Evolutionary conservation across 2,797 vertebrate species (phyloP), one percentile per base, ranked within the genome.

Genomic region (Pseudochaenichthys georgianus): DNA sequence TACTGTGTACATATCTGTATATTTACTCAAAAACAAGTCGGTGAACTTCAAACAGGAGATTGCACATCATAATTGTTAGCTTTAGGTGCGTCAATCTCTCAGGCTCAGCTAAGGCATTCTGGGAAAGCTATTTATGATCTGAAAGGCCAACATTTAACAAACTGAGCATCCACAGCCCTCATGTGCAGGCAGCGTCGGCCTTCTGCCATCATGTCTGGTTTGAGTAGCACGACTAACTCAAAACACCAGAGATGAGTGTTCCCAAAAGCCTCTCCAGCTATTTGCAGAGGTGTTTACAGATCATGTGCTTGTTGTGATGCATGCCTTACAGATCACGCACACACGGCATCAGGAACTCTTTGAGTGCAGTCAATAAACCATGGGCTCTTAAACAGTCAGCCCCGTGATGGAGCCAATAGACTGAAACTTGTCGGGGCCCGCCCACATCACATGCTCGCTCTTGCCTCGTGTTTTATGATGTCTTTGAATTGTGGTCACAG

Each of bases 251-350:
- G 72, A 63, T 60, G 73, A 21, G 68, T 59, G 74, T 82, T 83
- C 62, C 72, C 61, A 4, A 78, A 73, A 45, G 76, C 71, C 82
- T 50, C 17, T 13, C 43, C 13, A 76, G 93, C 89, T 95, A 95
- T 95, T 95, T 94, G 52, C 82, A 90, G 93, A 91, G 77, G 79
- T 88, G 93, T 94, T 93, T 92, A 91, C 88, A 90, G 85, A 79
- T 92, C 94, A 93, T 82, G 90, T 52, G 86, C 80, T 82, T 73
- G 60, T 87, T 64, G 38, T 83, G 71, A 70, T 63, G 2, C 62
- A 69, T 72, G 69, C 77, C 57, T 67, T 68, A 21, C 28, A 78
- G 34, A 1, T 43, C 46, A n/a, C 67, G 65, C 11, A 61, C 70
- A 61, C 41, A 16, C 38, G 59, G 45, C 11, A 6, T 48, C 73